Evolutionary conservation across 2,888 invertebrate species (phyloP).

Genomic region (Physocephala rufipes): DNA sequence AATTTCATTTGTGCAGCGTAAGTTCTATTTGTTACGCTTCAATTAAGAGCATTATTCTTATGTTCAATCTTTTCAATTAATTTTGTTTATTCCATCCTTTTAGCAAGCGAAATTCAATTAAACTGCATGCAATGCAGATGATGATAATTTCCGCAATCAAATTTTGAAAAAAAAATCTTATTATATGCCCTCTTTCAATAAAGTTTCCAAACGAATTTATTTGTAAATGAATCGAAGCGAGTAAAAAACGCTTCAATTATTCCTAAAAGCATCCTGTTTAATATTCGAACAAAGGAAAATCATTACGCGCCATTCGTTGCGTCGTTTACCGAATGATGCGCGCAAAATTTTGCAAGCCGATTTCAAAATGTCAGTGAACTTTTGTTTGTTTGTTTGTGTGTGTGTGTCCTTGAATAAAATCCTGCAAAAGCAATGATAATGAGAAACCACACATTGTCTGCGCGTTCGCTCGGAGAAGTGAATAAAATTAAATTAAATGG

Average conservation of each 20-base stretch:
- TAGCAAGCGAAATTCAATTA: background rate
- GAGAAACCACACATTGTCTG: conserved; percentile 11
- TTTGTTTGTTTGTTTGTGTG: conserved; percentile 7
- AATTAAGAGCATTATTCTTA: too few species aligned
- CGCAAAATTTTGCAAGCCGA: conserved; percentile 1
- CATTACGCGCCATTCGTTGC: conserved; percentile 13
- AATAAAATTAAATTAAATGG: conserved; percentile 12
- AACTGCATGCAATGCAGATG: background rate
- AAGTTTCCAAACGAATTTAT: conserved; percentile 3
- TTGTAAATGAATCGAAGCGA: background rate
- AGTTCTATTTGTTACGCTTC: too few species aligned
- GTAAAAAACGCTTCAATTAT: background rate
- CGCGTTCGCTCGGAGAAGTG: background rate
- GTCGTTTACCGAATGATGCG: background rate
- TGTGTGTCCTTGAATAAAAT: conserved; percentile 19
- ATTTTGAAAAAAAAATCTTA: background rate
- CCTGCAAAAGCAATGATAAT: conserved; percentile 16
- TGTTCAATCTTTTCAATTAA: too few species aligned
- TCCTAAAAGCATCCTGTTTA: conserved; percentile 10
- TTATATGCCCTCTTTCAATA: background rate
- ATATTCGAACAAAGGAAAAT: conserved; percentile 3
- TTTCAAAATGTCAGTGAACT: background rate
- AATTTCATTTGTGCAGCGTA: too few species aligned
- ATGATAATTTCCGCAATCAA: too few species aligned
- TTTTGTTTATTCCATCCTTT: background rate